Base-by-base conservation (phyloP, 2,797 vertebrate genomes). In the Amniataba percoides region DNA sequence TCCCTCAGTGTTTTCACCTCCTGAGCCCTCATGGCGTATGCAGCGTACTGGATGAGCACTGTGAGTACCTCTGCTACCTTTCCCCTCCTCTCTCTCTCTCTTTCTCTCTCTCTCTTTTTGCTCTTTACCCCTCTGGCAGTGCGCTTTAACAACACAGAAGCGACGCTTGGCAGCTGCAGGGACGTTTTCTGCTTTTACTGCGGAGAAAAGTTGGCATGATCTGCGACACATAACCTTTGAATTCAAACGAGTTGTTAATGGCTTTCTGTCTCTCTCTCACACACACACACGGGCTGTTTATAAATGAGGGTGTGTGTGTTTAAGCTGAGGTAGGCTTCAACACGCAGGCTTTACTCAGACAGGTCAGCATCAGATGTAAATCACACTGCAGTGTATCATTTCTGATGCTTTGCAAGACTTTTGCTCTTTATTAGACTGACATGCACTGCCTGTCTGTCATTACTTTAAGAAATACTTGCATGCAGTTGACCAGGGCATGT, bases 21-120 rank as follows among this genome's bases (percentile, higher is more conserved):
- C 70, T 43, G 70, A 1, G 64, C 48, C 51, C 1, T 72, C 76
- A 96, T 96, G 95, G 94, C 95, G 21, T 95, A 94, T 48, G 94
- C 95, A n/a, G 87, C 85, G 0, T 95, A 83, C 66, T 95, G 92
- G 93, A 83, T 7, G 19, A 64, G 6, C 13, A 19, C 25, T 51
- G 95, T 96, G 82, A 96, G 95, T 95, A 92, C 58, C 27, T 71
- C 52, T 65, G 21, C 12, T 55, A 1, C 16, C 34, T 74, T 66
- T 3, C 5, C 11, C 2, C 9, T 18, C 2, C 27, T 27, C 27
- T 4, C 10, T 4, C 9, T 9, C 31, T 9, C 31, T n/a, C n/a
- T n/a, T n/a, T n/a, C n/a, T n/a, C n/a, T n/a, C 19, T 21, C 23
- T 19, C 7, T 13, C 4, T 65, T n/a, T n/a, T n/a, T 14, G 27